Evolutionary conservation across 2,888 invertebrate species (phyloP), one percentile per base, ranked within the genome.

Genomic region (Polylopha cassiicola): DNA sequence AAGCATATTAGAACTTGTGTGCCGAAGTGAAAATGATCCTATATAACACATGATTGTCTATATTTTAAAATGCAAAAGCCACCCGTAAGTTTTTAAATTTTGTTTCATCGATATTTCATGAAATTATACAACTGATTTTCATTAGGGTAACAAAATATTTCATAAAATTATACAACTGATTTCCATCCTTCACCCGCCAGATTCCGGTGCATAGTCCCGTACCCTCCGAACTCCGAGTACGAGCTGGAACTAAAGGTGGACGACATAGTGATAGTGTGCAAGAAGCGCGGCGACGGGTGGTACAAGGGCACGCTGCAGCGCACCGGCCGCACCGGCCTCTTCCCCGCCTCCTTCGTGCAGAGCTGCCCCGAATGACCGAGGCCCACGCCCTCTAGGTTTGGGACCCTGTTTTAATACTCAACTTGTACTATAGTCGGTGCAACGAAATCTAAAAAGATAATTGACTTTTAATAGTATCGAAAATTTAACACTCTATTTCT

Each of bases 271-370:
- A 91, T 94, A 55, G 97, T 97, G 10, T 93, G 95, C 61, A 93
- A 93, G 61, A 97, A 97, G 66, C 90, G 96, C 34, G 96, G 96
- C 33, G 97, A 97, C 65, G 97, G 97, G 29, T 97, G 97, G 97
- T 97, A 94, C 78, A 96, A 96, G 69, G 97, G 97, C 10, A 96
- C 95, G 0, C 89, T 95, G 53, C 92, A 95, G 53, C 89, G 95
- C 38, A 96, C 95, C 1, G 96, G 97, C 20, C 92, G 95, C 56
- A 95, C 95, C 3, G 97, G 97, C n/a, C 88, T 97, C 24, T 97
- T 97, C 80, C 97, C 97, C 1, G 95, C 96, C 31, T 97, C 95
- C 66, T 97, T 97, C 84, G 97, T 97, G 7, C 94, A 94, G 69
- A 89, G 90, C 50, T 77, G 71, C 47, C 69, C 73, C 10, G 70